Evolutionary conservation across 2,113 vertebrate species (phyloP).

Genomic region (Hypomesus transpacificus): DNA sequence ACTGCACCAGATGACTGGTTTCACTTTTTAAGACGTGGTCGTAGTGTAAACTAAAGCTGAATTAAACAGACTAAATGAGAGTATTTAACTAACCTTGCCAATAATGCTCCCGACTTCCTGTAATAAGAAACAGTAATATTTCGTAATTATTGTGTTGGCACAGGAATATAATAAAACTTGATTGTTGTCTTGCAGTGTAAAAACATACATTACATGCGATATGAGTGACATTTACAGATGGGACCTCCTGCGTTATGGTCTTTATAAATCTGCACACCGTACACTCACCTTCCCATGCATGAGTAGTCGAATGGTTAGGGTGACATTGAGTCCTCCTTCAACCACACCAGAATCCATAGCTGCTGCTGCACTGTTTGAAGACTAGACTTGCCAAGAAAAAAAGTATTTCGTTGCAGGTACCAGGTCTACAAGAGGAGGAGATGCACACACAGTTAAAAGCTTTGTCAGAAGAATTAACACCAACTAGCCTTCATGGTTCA

Average conservation of each 20-base stretch:
- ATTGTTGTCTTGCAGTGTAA: not conserved
- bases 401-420: constrained; percentile 64
- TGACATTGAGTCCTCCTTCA: constrained; percentile 98
- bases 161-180: not conserved
- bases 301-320: constrained; percentile 95
- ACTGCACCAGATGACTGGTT: not conserved
- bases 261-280: not conserved
- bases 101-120: constrained; percentile 83
- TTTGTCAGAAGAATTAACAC: too few species aligned
- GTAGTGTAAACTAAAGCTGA: not conserved
- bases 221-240: not conserved
- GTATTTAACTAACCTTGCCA: constrained; percentile 69
- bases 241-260: not conserved
- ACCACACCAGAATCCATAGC: constrained; percentile 96
- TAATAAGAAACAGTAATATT: constrained; percentile 18
- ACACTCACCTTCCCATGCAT: constrained; percentile 92
- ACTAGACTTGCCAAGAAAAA: constrained; percentile 57
- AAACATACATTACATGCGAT: not conserved
- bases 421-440: constrained; percentile 37
- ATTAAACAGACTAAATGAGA: not conserved
- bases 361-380: constrained; percentile 56
- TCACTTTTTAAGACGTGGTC: too few species aligned
- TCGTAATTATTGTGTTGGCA: not conserved
- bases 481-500: too few species aligned
- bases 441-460: too few species aligned